Base-by-base conservation (phyloP, 2,113 vertebrate species). In the Lates calcarifer region DNA sequence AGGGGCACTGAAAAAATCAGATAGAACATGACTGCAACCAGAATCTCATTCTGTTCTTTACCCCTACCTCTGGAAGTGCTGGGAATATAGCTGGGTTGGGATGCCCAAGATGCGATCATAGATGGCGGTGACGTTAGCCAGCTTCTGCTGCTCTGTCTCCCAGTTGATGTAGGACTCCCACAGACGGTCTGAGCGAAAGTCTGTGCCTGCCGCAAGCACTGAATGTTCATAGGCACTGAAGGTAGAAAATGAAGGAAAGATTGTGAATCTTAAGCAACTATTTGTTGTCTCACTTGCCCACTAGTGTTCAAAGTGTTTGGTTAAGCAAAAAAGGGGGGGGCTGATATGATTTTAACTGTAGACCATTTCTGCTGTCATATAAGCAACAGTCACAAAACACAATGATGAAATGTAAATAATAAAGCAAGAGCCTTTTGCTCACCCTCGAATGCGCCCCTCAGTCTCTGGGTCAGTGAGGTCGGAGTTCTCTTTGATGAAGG, bases 81-180 rank as follows among this genome's bases (percentile, higher is more conserved):
- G 97, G 18, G 97, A 98, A 82, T 99, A 99, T 17, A 98, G 95
- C 75, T 99, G 98, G 0, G 98, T 99, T 53, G 98, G 98, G 86
- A 99, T 98, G 63, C 97, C 96, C 89, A 99, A 94, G 92, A 99
- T 94, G 18, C 98, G 97, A 77, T 99, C 98, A 61, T 98, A 99
- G 68, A 99, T 91, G 71, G 97, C 94, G 0, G 98, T 99, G 53
- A 99, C 97, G 22, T 98, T 97, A 86, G 95, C 96, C 33, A 98
- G 90, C 81, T 98, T 97, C 39, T 94, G 94, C 74, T 96, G 96
- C 47, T 99, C 98, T 0, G 95, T 97, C 89, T 99, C 98, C 98
- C 98, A 99, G 89, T 89, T 96, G 90, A 98, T 94, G 82, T 96
- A 99, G 87, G 98, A 96, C 90, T 99, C 98, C 98, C 98, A 99